Base-by-base conservation (phyloP, 2,888 invertebrate genomes). In the Tetranychus piercei region DNA sequence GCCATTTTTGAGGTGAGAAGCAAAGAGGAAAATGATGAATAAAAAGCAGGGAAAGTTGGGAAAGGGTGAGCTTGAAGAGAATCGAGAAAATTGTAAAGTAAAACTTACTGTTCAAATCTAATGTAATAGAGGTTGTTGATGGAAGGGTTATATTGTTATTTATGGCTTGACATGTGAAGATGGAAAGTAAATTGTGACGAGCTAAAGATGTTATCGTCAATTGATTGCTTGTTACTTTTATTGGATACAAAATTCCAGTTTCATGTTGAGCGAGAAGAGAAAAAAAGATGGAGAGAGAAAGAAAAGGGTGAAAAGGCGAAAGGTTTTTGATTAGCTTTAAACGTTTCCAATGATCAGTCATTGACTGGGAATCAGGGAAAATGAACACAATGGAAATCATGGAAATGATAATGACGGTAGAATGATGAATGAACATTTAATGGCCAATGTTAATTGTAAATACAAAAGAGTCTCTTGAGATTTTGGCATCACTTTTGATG, bases 41-140 rank as follows among this genome's bases (percentile, higher is more conserved):
- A 55, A 15, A 15, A 7, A 15, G 45, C 1, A 45, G 4, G n/a
- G 67, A 20, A n/a, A 23, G 67, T 3, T 66, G 69, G 34, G 22
- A 69, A 23, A 69, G n/a, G 69, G n/a, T 22, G 67, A 67, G n/a
- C 8, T 11, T 20, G 18, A 15, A 69, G 34, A 23, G 69, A 69
- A 55, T 55, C 15, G 55, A 72, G 72, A 72, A 20, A 44, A n/a
- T 44, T 23, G 72, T 23, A 18, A 23, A 71, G 23, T 8, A 23
- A 43, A 72, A 90, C 92, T 90, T 84, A 92, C 92, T 86, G 84
- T 92, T 91, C 78, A 92, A 87, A 83, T 92, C 90, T 82, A 92
- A 85, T 79, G 90, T 88, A 80, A 90, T 87, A 78, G 89, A 87
- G 83, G 88, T 89, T 79, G 88, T 87, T 9, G 76, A 74, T 23